These are phyloP conservation scores for Panthera tigris DNA, from an alignment of 2,113 vertebrate species.

Conservation along the genomic window DNA sequence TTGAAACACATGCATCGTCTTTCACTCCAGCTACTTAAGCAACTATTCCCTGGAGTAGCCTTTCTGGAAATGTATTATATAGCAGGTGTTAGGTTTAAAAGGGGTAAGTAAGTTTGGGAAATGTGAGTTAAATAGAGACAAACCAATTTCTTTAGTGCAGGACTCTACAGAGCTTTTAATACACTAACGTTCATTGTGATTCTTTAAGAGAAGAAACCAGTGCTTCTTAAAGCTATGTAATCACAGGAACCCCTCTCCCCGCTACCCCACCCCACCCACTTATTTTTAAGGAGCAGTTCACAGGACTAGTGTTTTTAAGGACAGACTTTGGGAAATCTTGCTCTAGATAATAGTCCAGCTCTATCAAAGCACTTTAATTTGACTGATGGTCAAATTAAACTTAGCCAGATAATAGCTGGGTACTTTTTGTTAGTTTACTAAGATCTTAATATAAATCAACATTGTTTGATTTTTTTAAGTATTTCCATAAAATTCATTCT, in stretches of 20 bases:
- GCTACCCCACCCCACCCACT: too few relatives aligned
- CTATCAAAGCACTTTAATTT: background rate
- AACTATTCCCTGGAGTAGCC: background rate
- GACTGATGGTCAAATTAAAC: constrained; percentile 11
- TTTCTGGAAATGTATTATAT: background rate
- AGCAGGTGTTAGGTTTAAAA: background rate
- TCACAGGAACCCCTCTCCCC: background rate
- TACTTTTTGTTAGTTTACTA: background rate
- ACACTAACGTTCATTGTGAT: background rate
- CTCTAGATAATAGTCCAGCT: background rate
- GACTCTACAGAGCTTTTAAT: background rate
- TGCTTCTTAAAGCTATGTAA: background rate
- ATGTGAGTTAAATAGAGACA: background rate
- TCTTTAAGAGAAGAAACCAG: background rate
- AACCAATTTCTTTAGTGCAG: background rate
- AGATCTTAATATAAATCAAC: background rate
- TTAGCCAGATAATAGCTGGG: background rate
- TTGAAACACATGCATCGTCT: background rate
- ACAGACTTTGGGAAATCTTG: background rate
- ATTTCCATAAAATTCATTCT: constrained; percentile 15
- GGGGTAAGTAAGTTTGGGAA: background rate
- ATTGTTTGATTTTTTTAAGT: background rate
- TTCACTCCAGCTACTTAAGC: background rate
- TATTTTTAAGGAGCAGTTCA: background rate
- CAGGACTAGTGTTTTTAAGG: background rate